Evolutionary conservation across 2,888 invertebrate genomes (phyloP).

Genomic region (Raillietiella orientalis): DNA sequence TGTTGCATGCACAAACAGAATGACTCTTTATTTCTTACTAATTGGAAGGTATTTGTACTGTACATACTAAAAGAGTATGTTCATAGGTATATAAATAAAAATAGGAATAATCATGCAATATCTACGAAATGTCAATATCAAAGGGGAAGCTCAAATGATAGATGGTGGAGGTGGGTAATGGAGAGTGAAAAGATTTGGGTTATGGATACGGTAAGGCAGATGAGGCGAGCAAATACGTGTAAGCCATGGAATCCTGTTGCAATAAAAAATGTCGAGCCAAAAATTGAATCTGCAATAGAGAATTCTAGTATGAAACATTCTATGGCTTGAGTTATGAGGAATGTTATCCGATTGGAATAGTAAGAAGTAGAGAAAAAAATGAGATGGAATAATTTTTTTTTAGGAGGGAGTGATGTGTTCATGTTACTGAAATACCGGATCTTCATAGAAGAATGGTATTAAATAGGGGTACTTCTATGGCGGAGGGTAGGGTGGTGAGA

Average conservation of each 20-base stretch:
- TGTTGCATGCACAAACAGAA: no score
- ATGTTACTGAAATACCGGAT: no score
- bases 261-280: conserved; percentile 33
- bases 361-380: no score
- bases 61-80: conserved; percentile 29
- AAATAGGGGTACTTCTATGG: no score
- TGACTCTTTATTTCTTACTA: no score
- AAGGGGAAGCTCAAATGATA: conserved; percentile 28
- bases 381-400: no score
- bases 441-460: no score
- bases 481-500: no score
- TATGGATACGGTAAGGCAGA: conserved; percentile 19
- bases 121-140: conserved; percentile 36
- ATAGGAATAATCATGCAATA: conserved; percentile 24
- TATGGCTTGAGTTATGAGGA: conserved; percentile 27
- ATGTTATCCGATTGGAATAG: no score
- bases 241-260: conserved; percentile 39
- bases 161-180: conserved; percentile 21
- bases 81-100: conserved; percentile 32
- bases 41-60: conserved; percentile 34
- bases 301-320: conserved; percentile 31
- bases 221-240: conserved; percentile 28
- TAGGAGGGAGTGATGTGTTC: no score
- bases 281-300: conserved; percentile 23
- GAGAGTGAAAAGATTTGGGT: conserved; percentile 17